phyloP scores from a whole-genome alignment of 2,113 vertebrate species.

The Acrocephalus kingi region DNA sequence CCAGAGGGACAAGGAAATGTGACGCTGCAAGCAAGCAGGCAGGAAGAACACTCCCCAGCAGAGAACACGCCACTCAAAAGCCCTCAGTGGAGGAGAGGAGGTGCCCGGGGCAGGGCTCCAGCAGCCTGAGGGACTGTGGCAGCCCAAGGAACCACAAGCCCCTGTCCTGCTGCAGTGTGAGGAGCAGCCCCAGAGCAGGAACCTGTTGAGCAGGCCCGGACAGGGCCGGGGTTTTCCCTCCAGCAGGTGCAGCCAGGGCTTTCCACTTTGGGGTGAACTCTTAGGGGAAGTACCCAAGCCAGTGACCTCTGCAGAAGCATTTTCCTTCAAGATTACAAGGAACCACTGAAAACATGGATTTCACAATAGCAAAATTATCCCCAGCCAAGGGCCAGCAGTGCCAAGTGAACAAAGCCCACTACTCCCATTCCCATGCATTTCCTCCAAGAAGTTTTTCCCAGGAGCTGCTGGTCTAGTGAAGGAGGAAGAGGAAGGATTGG shows the following conservation, averaged over 20 bases:
- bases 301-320: rapidly evolving
- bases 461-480: neutral
- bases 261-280: rapidly evolving
- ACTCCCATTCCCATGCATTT: neutral
- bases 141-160: rapidly evolving
- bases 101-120: neutral
- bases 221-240: neutral
- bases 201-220: neutral
- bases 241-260: neutral
- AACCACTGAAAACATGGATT: neutral
- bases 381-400: neutral
- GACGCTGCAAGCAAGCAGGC: neutral
- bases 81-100: neutral
- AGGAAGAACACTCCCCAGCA: neutral
- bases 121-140: neutral
- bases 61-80: neutral
- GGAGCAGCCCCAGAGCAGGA: neutral
- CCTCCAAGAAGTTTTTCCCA: neutral
- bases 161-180: neutral
- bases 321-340: neutral
- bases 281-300: neutral
- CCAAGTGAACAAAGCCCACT: neutral
- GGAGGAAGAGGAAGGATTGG: neutral
- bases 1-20: neutral
- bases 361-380: neutral